Base-by-base conservation (phyloP, 2,113 vertebrate genomes). In the Okapia johnstoni region DNA sequence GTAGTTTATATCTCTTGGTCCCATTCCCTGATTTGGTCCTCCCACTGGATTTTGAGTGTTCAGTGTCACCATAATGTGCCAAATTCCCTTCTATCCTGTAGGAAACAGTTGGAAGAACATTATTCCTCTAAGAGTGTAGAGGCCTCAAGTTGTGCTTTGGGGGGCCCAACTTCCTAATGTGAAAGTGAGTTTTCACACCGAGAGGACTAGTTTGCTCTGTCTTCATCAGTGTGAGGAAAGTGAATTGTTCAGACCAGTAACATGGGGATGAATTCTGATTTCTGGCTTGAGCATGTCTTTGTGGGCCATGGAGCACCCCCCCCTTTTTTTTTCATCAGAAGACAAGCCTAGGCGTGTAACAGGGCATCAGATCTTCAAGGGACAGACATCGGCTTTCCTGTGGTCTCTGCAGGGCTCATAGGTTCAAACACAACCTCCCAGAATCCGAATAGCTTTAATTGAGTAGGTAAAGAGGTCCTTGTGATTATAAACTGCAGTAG, bases 401-500 rank as follows among this genome's bases (percentile, higher is more conserved):
- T 46, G 90, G 93, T 95, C 98, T 98, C 98, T 87, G 94, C 52
- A 70, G 97, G 92, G 91, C 96, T 98, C 97, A 90, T 70, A 97
- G 98, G 97, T 99, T 99, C 98, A 98, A 98, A 98, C 70, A 96
- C 97, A 98, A 98, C 96, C 98, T 99, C 97, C 95, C 98, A 97
- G 97, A 98, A 98, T 98, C 97, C 86, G 98, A 98, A 98, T 90
- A 98, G 99, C 98, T 98, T 99, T 99, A 99, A 99, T 98, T 99
- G 98, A 99, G 98, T 98, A 99, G 99, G 99, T 99, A 99, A 99
- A 99, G 99, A 99, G 98, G 98, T 99, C 98, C 98, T 99, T 98
- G 98, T 99, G 99, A 99, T 99, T 99, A 99, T 99, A 99, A 99
- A 99, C 98, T 98, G 98, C 98, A 98, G 98, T 99, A 99, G 99